These are phyloP conservation scores for Andrena marginata DNA, from an alignment of 2,888 invertebrate species.

Conservation along the genomic window DNA sequence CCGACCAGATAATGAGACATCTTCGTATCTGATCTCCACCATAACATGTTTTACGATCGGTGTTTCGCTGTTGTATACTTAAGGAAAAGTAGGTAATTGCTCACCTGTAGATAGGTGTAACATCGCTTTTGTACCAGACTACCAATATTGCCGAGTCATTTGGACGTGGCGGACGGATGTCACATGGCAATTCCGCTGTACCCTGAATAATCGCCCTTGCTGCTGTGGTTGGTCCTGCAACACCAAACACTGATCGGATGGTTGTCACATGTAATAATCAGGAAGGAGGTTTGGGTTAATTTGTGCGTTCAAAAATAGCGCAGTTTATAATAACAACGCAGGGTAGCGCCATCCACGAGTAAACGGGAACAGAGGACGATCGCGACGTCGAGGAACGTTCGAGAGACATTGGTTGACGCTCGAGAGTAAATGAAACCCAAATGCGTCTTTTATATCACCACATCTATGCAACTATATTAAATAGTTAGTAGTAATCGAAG, in stretches of 20 bases:
- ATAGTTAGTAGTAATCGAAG: no score
- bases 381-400: no score
- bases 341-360: no score
- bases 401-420: no score
- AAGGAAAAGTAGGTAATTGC: slow-evolving; percentile 56
- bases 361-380: no score
- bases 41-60: no score
- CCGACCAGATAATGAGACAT: no score
- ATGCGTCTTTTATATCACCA: no score
- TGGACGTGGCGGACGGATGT: slow-evolving; percentile 91
- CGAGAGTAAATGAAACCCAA: no score
- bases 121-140: slow-evolving; percentile 96
- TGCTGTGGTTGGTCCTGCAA: slow-evolving; percentile 87
- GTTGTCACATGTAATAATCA: background rate
- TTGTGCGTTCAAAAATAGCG: background rate
- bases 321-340: no score
- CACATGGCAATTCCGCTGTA: slow-evolving; percentile 94
- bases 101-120: slow-evolving; percentile 95
- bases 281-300: background rate
- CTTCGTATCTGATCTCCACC: no score
- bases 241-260: slow-evolving; percentile 79
- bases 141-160: slow-evolving; percentile 94
- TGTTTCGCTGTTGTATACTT: background rate
- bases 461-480: no score
- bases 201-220: slow-evolving; percentile 91